Evolutionary conservation across 92 coral and sea anemone species (phyloP), one percentile per base, ranked within the genome.

Genomic region (Diadumene lineata): DNA sequence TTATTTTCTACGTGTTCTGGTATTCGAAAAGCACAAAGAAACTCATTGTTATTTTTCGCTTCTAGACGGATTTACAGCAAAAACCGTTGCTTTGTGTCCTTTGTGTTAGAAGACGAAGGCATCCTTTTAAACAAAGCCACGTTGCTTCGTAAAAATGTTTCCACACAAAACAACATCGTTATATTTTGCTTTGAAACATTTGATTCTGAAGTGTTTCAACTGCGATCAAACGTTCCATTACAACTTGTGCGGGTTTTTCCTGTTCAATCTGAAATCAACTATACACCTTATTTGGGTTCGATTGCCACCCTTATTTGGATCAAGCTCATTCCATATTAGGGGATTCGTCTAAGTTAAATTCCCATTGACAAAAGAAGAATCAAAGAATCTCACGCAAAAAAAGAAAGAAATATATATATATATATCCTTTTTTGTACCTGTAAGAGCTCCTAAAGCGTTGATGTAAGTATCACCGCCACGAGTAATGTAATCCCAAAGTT

Each of bases 381-480:
- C 11, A 55, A 72, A 32, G 9, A 50, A 24, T 44, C 22, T 6
- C 19, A 51, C 19, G 7, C 60, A 44, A 18, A n/a, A n/a, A n/a
- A n/a, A n/a, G n/a, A n/a, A n/a, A n/a, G n/a, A n/a, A n/a, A n/a
- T n/a, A n/a, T n/a, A n/a, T n/a, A n/a, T n/a, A n/a, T n/a, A n/a
- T n/a, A n/a, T n/a, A n/a, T n/a, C n/a, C n/a, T n/a, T 22, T 29
- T 9, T 13, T 34, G 64, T 82, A 94, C 98, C 98, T 44, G 98
- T 94, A 33, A 91, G 76, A 27, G 98, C 94, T 6, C 98, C 98
- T 15, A 94, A 92, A 1, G 97, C 92, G 69, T 94, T 91, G 1
- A 86, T 83, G 70, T 91, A 94, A 13, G 72, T 80, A 21, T 76
- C 80, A 53, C 89, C 85, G 24, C 94, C 98, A 7, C 83, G 80